Evolutionary conservation across 2,797 vertebrate species (phyloP).

Genomic region (Catamblyrhynchus diadema): DNA sequence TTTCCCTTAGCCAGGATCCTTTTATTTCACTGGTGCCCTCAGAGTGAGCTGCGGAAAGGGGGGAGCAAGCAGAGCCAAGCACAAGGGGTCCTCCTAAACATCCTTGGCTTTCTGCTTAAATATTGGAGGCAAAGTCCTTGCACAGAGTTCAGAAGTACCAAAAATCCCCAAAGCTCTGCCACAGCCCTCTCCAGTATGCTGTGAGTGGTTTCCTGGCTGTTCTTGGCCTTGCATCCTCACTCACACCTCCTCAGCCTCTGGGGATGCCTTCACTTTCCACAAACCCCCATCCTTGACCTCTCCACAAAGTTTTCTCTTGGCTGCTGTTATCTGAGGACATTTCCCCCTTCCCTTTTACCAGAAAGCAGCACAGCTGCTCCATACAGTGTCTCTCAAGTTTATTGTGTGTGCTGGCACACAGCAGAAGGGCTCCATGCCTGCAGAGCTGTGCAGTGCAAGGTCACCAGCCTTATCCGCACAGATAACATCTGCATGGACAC

Average conservation of each 20-base stretch:
- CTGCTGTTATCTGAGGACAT: background rate
- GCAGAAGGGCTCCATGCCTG: background rate
- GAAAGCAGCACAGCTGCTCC: background rate
- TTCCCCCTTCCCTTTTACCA: background rate
- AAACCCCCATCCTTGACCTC: background rate
- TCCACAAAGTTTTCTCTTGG: background rate
- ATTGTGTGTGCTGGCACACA: too few species aligned
- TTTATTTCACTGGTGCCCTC: background rate
- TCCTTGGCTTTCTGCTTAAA: background rate
- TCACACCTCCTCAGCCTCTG: background rate
- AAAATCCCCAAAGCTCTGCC: background rate
- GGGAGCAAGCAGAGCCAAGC: background rate
- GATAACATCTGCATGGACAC: background rate
- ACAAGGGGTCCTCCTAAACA: background rate
- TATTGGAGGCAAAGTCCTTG: background rate
- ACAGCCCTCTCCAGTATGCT: background rate
- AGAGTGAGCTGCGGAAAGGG: background rate
- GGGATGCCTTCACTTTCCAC: rapidly evolving
- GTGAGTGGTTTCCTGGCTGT: background rate
- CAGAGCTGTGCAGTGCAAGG: background rate
- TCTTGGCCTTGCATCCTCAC: background rate
- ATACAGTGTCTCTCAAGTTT: background rate
- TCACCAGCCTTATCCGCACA: rapidly evolving
- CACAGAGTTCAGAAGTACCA: rapidly evolving
- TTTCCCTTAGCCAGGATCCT: background rate